Evolutionary conservation across 1,140 invertebrate genomes (phyloP).

Genomic region (Antheraea pernyi): DNA sequence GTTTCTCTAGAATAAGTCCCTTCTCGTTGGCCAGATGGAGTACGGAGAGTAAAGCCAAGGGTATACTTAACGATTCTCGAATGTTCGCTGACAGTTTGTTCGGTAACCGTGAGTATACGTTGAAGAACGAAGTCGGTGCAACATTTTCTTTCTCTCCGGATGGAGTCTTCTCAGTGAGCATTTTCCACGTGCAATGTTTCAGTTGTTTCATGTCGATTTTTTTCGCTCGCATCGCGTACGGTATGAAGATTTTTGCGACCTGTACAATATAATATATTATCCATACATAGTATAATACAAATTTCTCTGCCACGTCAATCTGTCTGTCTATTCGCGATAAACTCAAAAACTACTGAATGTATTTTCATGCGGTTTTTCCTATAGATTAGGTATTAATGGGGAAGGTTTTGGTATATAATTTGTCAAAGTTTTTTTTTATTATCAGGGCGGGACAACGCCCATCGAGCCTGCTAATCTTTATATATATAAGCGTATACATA

Average conservation of each 20-base stretch:
- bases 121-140: constrained; percentile 65
- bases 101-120: constrained; percentile 82
- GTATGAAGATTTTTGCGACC: constrained; percentile 85
- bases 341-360: too few relatives aligned
- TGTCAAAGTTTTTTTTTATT: too few relatives aligned
- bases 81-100: constrained; percentile 81
- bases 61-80: constrained; percentile 86
- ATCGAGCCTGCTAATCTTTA: too few relatives aligned
- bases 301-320: too few relatives aligned
- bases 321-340: too few relatives aligned
- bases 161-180: constrained; percentile 62
- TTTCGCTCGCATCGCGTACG: constrained; percentile 88
- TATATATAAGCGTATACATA: too few relatives aligned
- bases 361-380: too few relatives aligned
- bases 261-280: constrained; percentile 36
- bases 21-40: constrained; percentile 91
- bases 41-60: constrained; percentile 87
- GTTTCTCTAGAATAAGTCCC: constrained; percentile 64
- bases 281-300: too few relatives aligned
- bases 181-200: constrained; percentile 86
- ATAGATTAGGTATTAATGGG: too few relatives aligned
- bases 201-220: constrained; percentile 90
- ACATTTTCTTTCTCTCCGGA: constrained; percentile 59
- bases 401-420: too few relatives aligned
- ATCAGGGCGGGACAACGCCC: too few relatives aligned